Evolutionary conservation across 2,797 vertebrate genomes (phyloP).

Genomic region (Halcyon badia): DNA sequence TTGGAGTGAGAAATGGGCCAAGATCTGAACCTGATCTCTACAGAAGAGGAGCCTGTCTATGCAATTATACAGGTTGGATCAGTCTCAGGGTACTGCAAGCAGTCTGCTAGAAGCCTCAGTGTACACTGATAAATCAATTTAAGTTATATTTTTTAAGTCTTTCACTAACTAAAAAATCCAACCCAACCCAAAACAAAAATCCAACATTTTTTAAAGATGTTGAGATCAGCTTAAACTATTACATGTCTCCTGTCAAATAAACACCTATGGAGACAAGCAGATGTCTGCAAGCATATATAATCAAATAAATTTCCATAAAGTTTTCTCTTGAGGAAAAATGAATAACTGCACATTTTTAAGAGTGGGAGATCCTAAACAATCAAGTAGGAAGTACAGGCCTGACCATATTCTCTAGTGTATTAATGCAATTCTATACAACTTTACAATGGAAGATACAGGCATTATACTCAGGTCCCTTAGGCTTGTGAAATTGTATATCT

Average conservation of each 20-base stretch:
- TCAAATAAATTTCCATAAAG: background rate
- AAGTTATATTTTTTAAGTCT: background rate
- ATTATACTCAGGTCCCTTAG: background rate
- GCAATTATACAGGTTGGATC: background rate
- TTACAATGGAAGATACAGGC: background rate
- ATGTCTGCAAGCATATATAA: background rate
- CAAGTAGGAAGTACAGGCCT: background rate
- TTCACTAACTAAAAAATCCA: background rate
- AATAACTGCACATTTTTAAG: background rate
- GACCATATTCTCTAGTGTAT: background rate
- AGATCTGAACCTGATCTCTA: background rate
- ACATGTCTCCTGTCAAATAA: background rate
- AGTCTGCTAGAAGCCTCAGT: background rate
- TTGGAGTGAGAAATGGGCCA: background rate
- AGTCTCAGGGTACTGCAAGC: background rate
- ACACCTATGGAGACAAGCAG: background rate
- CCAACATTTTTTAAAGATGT: background rate
- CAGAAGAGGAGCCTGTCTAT: background rate
- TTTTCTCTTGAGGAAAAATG: background rate
- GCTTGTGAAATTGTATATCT: background rate
- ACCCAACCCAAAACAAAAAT: fast-evolving
- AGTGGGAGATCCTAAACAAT: background rate
- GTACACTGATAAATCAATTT: background rate
- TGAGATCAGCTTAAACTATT: background rate
- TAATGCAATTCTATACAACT: background rate